phyloP scores from a whole-genome alignment of 1,140 invertebrate species.

The Lordiphosa collinella region DNA sequence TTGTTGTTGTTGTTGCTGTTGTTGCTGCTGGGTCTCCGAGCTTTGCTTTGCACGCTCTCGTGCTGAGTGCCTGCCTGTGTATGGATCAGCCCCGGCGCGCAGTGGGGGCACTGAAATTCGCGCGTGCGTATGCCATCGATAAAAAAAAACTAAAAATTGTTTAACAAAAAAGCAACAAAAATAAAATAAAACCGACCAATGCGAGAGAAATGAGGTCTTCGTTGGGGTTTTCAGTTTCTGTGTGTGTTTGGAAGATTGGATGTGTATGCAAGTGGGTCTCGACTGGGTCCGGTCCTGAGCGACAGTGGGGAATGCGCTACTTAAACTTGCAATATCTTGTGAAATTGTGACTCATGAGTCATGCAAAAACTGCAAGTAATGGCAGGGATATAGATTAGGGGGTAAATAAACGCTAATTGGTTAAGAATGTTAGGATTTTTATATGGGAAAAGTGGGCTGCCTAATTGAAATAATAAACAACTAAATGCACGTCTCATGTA shows the following conservation, averaged over 20 bases:
- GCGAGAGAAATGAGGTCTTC: constrained; percentile 68
- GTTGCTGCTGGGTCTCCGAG: constrained; percentile 47
- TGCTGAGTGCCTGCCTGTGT: constrained; percentile 42
- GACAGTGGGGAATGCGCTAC: constrained; percentile 55
- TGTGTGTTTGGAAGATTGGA: constrained; percentile 21
- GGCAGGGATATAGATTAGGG: no score
- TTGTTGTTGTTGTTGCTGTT: constrained; percentile 27
- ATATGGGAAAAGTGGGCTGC: no score
- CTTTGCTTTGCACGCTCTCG: constrained; percentile 73
- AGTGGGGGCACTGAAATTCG: constrained; percentile 72
- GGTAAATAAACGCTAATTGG: no score
- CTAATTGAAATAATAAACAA: no score
- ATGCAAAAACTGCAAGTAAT: constrained; percentile 2
- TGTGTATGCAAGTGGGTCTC: constrained; percentile 15
- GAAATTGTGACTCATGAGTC: constrained; percentile 30
- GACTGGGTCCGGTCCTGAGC: constrained; percentile 29
- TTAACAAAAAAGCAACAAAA: constrained; percentile 59
- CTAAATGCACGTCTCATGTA: no score
- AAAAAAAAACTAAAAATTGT: constrained; percentile 66
- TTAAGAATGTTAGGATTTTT: no score
- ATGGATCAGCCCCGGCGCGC: constrained; percentile 45
- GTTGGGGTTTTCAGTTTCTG: constrained; percentile 18
- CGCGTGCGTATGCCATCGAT: constrained; percentile 76
- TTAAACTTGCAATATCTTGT: constrained; percentile 25
- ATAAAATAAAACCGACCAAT: constrained; percentile 41